A percentile compares a stretch with the other conserved stretches of the same genome.
These are phyloP conservation scores for Esperia sulphurella DNA, from an alignment of 2,888 invertebrate species.

Conservation along the genomic window DNA sequence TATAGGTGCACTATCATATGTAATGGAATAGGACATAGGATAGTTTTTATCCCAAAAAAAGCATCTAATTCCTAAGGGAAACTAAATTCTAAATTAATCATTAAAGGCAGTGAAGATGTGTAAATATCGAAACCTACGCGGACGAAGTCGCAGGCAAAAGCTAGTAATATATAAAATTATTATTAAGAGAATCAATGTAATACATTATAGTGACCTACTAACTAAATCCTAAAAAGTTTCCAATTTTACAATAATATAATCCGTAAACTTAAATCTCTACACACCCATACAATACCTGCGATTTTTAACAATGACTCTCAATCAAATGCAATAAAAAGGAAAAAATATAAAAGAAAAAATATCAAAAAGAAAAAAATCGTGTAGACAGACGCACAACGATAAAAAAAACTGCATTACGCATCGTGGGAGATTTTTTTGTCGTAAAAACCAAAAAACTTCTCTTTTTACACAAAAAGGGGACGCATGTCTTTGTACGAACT, in stretches of 20 bases:
- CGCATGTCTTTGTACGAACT: slow-evolving; percentile 37
- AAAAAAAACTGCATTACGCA: slow-evolving; percentile 45
- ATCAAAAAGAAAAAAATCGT: slow-evolving; percentile 15
- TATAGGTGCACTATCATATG: too few relatives aligned
- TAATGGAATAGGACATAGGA: too few relatives aligned
- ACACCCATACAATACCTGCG: slow-evolving; percentile 14
- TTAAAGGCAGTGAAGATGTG: too few relatives aligned
- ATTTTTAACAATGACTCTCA: slow-evolving; percentile 23
- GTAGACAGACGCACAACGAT: slow-evolving; percentile 27
- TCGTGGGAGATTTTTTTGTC: slow-evolving; percentile 53
- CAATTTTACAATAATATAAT: not conserved
- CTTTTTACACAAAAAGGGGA: slow-evolving; percentile 44
- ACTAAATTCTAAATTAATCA: too few relatives aligned
- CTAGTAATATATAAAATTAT: not conserved
- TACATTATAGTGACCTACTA: slow-evolving; percentile 28
- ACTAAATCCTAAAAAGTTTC: slow-evolving; percentile 8
- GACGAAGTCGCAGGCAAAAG: too few relatives aligned
- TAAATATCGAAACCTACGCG: too few relatives aligned
- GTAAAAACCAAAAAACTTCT: slow-evolving; percentile 28
- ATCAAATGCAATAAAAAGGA: slow-evolving; percentile 33
- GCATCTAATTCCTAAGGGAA: too few relatives aligned
- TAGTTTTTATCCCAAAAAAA: too few relatives aligned
- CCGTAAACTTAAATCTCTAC: slow-evolving; percentile 1
- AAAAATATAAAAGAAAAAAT: slow-evolving; percentile 28
- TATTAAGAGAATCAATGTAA: not conserved